phyloP scores from a whole-genome alignment of 2,888 invertebrate genomes.

The Eumacrocentrus americanus region DNA sequence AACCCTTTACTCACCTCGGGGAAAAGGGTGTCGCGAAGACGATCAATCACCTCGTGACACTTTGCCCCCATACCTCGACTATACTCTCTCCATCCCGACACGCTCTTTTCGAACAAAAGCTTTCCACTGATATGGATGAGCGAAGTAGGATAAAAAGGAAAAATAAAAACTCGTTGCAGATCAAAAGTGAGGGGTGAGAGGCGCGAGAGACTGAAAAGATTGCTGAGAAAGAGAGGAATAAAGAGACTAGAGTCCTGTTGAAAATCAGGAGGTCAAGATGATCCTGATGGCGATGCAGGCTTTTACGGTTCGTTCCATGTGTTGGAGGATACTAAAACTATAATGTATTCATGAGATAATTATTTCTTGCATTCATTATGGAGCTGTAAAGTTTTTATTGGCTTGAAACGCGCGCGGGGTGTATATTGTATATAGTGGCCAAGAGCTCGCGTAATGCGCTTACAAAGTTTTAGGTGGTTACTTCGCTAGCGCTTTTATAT shows the following conservation, averaged over 20 bases:
- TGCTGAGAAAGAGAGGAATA: too few relatives aligned
- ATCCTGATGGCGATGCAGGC: too few relatives aligned
- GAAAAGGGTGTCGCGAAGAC: conserved; percentile 52
- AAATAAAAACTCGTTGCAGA: neutral
- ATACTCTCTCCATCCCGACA: too few relatives aligned
- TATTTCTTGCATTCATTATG: conserved; percentile 57
- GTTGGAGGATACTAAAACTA: conserved; percentile 50
- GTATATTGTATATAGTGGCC: too few relatives aligned
- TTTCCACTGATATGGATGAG: conserved; percentile 6
- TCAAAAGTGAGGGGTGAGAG: neutral
- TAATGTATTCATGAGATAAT: conserved; percentile 59
- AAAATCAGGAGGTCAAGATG: too few relatives aligned
- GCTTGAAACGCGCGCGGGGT: conserved; percentile 22
- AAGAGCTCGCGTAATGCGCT: conserved; percentile 44
- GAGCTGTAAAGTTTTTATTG: conserved; percentile 53
- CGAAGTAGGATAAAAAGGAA: neutral
- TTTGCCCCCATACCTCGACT: too few relatives aligned
- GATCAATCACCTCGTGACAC: conserved; percentile 54
- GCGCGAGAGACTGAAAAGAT: too few relatives aligned
- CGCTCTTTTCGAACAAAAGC: conserved; percentile 19
- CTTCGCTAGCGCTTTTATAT: conserved; percentile 25
- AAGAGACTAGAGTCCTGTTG: too few relatives aligned
- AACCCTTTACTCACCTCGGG: too few relatives aligned
- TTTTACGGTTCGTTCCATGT: too few relatives aligned
- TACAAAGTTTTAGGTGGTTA: conserved; percentile 46